phyloP scores from a whole-genome alignment of 2,113 vertebrate species.

The Leptosomus discolor region DNA sequence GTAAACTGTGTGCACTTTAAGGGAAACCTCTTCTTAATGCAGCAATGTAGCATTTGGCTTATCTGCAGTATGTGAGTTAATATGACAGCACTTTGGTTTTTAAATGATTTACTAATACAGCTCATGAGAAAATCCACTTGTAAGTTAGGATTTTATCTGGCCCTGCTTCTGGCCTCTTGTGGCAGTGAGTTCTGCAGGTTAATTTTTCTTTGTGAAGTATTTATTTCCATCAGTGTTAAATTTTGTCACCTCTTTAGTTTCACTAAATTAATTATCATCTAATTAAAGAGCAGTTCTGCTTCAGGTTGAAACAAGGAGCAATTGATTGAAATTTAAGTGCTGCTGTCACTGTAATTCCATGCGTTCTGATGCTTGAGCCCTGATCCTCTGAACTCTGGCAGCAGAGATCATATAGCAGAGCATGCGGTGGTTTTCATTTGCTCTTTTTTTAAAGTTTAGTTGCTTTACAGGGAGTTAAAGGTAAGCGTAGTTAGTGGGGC shows the following conservation, averaged over 20 bases:
- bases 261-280: conserved; percentile 1
- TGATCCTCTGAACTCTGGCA: neutral
- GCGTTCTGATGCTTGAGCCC: neutral
- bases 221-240: neutral
- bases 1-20: neutral
- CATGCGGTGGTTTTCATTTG: neutral
- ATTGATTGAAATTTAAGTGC: conserved; percentile 12
- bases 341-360: conserved; percentile 7
- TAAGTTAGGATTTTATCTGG: neutral
- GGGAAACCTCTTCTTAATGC: neutral
- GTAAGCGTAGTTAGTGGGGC: neutral
- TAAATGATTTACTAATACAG: neutral
- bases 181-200: neutral
- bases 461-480: neutral
- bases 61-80: neutral
- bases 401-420: neutral
- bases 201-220: neutral
- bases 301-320: conserved; percentile 2
- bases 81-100: neutral
- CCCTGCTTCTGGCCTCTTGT: neutral
- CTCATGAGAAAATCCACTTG: neutral
- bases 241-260: conserved; percentile 27
- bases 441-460: neutral
- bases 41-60: neutral
- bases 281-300: conserved; percentile 6